Evolutionary conservation across 35 echinoderm and acorn worm genomes (phyloP).

Genomic region (Lytechinus pictus): DNA sequence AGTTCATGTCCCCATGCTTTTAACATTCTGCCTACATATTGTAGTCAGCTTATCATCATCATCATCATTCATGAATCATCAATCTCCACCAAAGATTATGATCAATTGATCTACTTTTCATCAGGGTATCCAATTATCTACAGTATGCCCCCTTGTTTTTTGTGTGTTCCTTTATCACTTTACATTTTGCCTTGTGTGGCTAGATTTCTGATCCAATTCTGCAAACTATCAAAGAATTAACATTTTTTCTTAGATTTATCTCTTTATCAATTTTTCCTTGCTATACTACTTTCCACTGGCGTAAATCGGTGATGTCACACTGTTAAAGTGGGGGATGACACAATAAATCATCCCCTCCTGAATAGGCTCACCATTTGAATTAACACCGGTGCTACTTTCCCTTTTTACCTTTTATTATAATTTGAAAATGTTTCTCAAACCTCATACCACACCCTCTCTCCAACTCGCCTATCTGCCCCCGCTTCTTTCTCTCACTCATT

Average conservation of each 20-base stretch:
- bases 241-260: not conserved
- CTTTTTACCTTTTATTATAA: too few relatives aligned
- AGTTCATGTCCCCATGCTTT: not conserved
- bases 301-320: too few relatives aligned
- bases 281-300: too few relatives aligned
- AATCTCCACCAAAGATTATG: not conserved
- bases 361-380: too few relatives aligned
- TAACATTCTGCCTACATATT: not conserved
- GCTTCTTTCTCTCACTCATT: too few relatives aligned
- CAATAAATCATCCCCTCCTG: too few relatives aligned
- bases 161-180: not conserved
- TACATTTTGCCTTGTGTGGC: not conserved
- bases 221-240: not conserved
- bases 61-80: not conserved
- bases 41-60: not conserved
- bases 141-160: not conserved
- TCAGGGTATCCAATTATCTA: not conserved
- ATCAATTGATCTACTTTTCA: constrained; percentile 9
- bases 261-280: too few relatives aligned
- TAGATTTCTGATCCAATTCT: not conserved
- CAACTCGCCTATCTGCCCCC: too few relatives aligned
- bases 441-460: too few relatives aligned
- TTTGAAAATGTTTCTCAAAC: not conserved
- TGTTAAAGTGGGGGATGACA: too few relatives aligned
- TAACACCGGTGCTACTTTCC: too few relatives aligned